phyloP scores from a whole-genome alignment of 2,888 invertebrate species.

The Aphrophora alni region DNA sequence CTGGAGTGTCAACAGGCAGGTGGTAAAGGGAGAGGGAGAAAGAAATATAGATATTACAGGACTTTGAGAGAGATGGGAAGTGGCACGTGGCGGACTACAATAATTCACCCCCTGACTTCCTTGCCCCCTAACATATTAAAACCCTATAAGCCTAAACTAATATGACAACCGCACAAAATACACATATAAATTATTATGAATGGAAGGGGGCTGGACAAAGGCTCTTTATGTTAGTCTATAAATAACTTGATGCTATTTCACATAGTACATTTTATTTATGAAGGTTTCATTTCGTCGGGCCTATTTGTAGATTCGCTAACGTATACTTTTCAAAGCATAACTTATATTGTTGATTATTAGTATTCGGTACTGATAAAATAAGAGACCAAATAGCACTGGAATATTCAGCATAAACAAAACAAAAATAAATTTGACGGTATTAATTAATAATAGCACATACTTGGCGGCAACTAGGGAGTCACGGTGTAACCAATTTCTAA shows the following conservation, averaged over 20 bases:
- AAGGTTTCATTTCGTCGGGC: too few relatives aligned
- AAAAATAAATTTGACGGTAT: too few relatives aligned
- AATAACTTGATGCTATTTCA: not conserved
- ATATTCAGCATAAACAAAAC: too few relatives aligned
- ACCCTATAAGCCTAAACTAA: constrained; percentile 6
- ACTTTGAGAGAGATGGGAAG: not conserved
- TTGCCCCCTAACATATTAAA: constrained; percentile 6
- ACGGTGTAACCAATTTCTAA: too few relatives aligned
- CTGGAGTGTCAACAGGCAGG: not conserved
- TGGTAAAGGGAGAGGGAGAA: not conserved
- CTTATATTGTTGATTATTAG: too few relatives aligned
- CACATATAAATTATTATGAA: not conserved
- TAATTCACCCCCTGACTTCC: not conserved
- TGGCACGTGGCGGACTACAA: not conserved
- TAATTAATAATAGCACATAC: too few relatives aligned
- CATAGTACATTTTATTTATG: not conserved
- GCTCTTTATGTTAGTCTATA: not conserved
- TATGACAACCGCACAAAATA: constrained; percentile 1
- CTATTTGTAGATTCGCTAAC: too few relatives aligned
- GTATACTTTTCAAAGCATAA: too few relatives aligned
- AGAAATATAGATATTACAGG: not conserved
- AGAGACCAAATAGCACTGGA: too few relatives aligned
- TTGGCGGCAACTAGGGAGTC: too few relatives aligned
- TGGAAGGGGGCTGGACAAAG: not conserved
- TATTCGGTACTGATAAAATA: too few relatives aligned